Percentiles rank a stretch among this genome's conserved stretches.
phyloP scores from a whole-genome alignment of 2,888 invertebrate species.

The Nowickia ferox region DNA sequence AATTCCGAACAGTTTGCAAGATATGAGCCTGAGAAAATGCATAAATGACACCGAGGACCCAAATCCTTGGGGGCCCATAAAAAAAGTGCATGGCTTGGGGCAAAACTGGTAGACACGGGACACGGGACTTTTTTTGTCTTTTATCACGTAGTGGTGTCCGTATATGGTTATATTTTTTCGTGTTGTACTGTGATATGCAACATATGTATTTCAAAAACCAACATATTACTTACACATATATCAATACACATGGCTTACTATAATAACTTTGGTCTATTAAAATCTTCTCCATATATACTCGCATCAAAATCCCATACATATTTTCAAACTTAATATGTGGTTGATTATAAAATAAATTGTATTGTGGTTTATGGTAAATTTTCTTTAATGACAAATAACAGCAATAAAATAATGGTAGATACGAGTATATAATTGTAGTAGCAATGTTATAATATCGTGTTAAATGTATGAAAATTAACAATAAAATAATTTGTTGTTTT shows the following conservation, averaged over 20 bases:
- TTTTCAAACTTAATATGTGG: conserved; percentile 66
- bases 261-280: conserved; percentile 57
- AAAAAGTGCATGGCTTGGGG: too few species aligned
- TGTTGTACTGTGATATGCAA: too few species aligned
- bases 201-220: neutral
- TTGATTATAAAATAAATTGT: conserved; percentile 70
- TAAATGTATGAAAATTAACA: conserved; percentile 64
- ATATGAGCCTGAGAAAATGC: too few species aligned
- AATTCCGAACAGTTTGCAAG: too few species aligned
- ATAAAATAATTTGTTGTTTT: conserved; percentile 66
- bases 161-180: too few species aligned
- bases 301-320: conserved; percentile 1
- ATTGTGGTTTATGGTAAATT: conserved; percentile 70
- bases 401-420: conserved; percentile 20
- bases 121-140: too few species aligned
- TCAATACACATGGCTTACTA: conserved; percentile 40
- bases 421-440: neutral
- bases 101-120: too few species aligned
- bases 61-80: too few species aligned
- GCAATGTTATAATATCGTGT: conserved; percentile 55
- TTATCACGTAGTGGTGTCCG: too few species aligned
- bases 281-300: conserved; percentile 8
- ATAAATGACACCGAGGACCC: too few species aligned
- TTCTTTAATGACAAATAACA: conserved; percentile 65
- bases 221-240: neutral